These are phyloP conservation scores for Sorex fumeus DNA, from an alignment of 2,113 vertebrate genomes.

Conservation along the genomic window DNA sequence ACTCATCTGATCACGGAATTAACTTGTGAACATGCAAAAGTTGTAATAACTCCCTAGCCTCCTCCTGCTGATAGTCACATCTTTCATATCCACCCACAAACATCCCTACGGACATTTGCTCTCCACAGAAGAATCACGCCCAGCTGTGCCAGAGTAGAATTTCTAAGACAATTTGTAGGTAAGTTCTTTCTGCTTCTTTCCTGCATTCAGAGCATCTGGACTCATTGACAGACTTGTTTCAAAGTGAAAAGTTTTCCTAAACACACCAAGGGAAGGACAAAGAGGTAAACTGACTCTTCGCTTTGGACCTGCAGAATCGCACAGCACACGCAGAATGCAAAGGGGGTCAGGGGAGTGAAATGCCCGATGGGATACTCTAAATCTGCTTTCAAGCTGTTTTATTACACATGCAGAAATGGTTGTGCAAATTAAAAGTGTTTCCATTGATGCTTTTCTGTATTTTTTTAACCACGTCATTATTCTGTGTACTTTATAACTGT, in stretches of 20 bases:
- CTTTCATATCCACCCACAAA: too few relatives aligned
- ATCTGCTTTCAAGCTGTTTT: slow-evolving; percentile 32
- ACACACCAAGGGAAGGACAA: background rate
- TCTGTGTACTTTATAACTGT: too few relatives aligned
- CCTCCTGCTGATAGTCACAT: background rate
- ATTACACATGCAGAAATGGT: slow-evolving; percentile 1
- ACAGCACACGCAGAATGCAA: background rate
- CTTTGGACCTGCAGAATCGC: background rate
- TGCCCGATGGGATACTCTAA: background rate
- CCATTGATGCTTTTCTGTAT: background rate
- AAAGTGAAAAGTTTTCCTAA: slow-evolving; percentile 10
- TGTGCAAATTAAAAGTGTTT: background rate
- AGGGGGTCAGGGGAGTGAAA: background rate
- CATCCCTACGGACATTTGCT: too few relatives aligned
- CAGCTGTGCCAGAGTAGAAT: background rate
- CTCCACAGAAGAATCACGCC: background rate
- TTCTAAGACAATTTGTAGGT: background rate
- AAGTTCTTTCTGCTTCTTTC: background rate
- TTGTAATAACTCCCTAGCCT: too few relatives aligned
- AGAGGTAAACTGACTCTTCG: background rate
- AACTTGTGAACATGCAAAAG: too few relatives aligned
- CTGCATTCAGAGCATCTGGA: background rate
- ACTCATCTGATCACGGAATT: background rate
- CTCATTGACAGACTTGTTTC: slow-evolving; percentile 1
- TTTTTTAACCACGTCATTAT: too few relatives aligned